Percentiles rank a stretch among this genome's conserved stretches.
phyloP scores from a whole-genome alignment of 2,888 invertebrate genomes.

The Dasypolia templi region DNA sequence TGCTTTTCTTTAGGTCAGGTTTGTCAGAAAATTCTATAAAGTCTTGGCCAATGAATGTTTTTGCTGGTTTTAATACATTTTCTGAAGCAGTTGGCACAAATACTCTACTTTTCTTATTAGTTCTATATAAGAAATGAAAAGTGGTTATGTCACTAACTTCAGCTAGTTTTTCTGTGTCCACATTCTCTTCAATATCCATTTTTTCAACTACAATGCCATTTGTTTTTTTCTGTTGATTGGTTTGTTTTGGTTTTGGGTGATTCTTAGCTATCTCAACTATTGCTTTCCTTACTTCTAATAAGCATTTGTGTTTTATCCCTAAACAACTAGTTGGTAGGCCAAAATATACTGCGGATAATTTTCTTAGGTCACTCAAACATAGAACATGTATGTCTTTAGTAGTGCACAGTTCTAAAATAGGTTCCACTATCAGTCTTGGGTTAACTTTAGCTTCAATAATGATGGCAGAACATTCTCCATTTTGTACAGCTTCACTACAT shows the following conservation, averaged over 20 bases:
- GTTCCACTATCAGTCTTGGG: conserved; percentile 83
- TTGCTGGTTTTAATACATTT: conserved; percentile 53
- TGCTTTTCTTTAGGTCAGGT: conserved; percentile 66
- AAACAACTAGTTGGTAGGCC: conserved; percentile 86
- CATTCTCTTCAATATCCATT: conserved; percentile 51
- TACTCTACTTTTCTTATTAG: conserved; percentile 79
- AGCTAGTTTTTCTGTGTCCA: conserved; percentile 4
- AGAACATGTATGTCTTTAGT: conserved; percentile 77
- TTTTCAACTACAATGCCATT: conserved; percentile 36
- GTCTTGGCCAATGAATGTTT: conserved; percentile 80
- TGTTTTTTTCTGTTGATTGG: conserved; percentile 17
- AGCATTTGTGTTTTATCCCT: conserved; percentile 76
- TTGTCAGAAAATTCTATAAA: conserved; percentile 78
- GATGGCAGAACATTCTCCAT: conserved; percentile 77
- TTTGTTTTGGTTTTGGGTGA: conserved; percentile 59
- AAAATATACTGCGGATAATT: conserved; percentile 74
- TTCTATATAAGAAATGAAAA: conserved; percentile 81
- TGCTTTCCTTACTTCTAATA: conserved; percentile 70
- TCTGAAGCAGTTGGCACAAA: conserved; percentile 75
- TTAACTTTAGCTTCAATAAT: conserved; percentile 84
- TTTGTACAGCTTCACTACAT: conserved; percentile 74
- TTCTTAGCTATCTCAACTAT: conserved; percentile 72
- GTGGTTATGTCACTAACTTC: neutral
- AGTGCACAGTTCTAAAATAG: conserved; percentile 80
- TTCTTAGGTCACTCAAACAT: conserved; percentile 81